Conservation (phyloP, 2,888 invertebrate species). For the Abrostola triplasia region DNA sequence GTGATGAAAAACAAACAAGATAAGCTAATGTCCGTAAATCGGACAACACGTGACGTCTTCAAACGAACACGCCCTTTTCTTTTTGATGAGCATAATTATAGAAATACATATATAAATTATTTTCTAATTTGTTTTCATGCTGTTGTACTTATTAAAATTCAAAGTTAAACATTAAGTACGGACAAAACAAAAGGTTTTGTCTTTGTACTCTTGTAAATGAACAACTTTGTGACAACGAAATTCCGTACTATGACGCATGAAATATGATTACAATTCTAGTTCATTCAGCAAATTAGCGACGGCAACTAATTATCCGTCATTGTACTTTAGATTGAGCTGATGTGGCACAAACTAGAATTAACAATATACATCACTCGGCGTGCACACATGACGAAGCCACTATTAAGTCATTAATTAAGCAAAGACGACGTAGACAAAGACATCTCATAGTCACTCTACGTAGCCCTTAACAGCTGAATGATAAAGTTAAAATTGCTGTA, state of each 20-base stretch:
- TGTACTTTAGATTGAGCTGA: constrained; percentile 52
- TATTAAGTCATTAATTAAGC: constrained; percentile 80
- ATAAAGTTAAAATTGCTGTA: constrained; percentile 74
- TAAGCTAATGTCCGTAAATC: constrained; percentile 41
- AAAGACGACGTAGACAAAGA: constrained; percentile 62
- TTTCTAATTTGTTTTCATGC: constrained; percentile 48
- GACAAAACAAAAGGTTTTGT: constrained; percentile 34
- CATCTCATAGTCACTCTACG: constrained; percentile 45
- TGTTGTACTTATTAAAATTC: constrained; percentile 50
- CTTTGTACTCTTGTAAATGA: constrained; percentile 33
- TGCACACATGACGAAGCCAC: constrained; percentile 72
- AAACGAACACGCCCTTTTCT: constrained; percentile 28
- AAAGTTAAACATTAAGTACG: constrained; percentile 51
- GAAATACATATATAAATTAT: no score
- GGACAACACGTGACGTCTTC: constrained; percentile 34
- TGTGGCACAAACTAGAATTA: constrained; percentile 55
- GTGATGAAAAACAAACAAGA: constrained; percentile 44
- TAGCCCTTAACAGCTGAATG: constrained; percentile 60
- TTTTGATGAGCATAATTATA: constrained; percentile 47
- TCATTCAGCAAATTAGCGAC: constrained; percentile 42
- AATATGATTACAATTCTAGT: constrained; percentile 40
- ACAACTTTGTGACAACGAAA: constrained; percentile 33
- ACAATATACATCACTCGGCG: constrained; percentile 65
- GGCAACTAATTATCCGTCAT: constrained; percentile 54
- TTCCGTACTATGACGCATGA: constrained; percentile 31